Evolutionary conservation across 2,797 vertebrate genomes (phyloP), one percentile per base, ranked within the genome.

Genomic region (Alfaro cultratus): DNA sequence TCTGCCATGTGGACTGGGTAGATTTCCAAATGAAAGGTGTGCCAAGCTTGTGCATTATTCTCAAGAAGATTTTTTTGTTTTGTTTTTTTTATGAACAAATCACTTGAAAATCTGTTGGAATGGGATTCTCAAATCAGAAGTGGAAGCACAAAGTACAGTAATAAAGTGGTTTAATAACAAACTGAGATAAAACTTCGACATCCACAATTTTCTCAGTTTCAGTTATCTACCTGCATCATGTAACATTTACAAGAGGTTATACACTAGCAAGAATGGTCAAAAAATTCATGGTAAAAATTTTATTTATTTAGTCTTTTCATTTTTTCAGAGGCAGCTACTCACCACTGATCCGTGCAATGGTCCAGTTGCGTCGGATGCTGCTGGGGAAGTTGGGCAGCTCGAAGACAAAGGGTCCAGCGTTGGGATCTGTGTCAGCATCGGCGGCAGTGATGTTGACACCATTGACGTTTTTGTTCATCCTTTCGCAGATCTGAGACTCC

Each of bases 401-500:
- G 5, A 99, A 99, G 90, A 98, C 97, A 18, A 98, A 99, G 83
- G 98, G 98, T 77, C 97, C 98, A 0, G 97, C 92, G 29, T 99
- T 99, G 85, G 97, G 97, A 89, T 98, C 97, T 0, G 96, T 92
- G 91, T 99, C 98, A 0, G 97, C 95, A 0, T 99, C 98, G 0
- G 96, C 95, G 0, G 97, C 98, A 0, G 98, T 98, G 93, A 99
- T 98, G 96, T 99, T 99, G 95, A 99, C 96, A 87, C 96, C 94
- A 23, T 95, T 95, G 93, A 96, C 91, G 21, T 95, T 96, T 75
- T 95, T 95, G 94, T 96, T 95, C 0, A 96, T 95, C 89, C 95
- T 96, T 92, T 98, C 98, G 3, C 98, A 99, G 94, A 99, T 96
- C 96, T 98, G 97, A 0, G 97, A 97, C 91, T 99, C 97, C 88